Evolutionary conservation across 1,140 invertebrate species (phyloP), one percentile per base, ranked within the genome.

Genomic region (Rhyzopertha dominica): DNA sequence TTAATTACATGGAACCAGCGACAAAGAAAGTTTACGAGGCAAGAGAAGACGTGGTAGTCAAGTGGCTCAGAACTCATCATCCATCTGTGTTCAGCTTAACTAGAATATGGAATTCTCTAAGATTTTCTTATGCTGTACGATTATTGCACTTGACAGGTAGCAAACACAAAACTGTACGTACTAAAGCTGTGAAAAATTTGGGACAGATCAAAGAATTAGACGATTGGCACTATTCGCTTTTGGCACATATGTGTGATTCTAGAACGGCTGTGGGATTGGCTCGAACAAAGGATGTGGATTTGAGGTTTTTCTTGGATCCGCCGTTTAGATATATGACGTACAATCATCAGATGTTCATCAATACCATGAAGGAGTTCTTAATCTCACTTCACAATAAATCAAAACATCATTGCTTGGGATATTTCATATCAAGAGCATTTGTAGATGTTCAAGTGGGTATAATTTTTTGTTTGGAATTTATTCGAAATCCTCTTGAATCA

Each of bases 341-440:
- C 41, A 70, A 58, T 49, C 63, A 62, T 35, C 73, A 71, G 49
- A 62, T 67, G 58, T 61, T 78, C 26, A 72, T 74, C 36, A 73
- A 76, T 44, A 70, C 71, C 38, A 59, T 82, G 25, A 71, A 74
- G 53, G 67, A 75, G 31, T 64, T 82, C 38, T 62, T 84, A 18
- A 51, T 70, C 26, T 56, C 69, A 39, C 56, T 82, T 20, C 73
- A 78, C 53, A 62, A 64, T 45, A 59, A 70, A 23, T 72, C 74
- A 29, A 67, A 69, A 25, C 81, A 84, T 69, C 67, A 69, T 18
- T 85, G 81, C 67, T 72, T 85, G 35, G 63, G 72, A 26, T 74
- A 81, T 51, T 84, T 83, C 59, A 61, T 84, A 14, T 72, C 69
- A 1, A 81, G 77, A 64, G 76, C 75, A 42, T 84, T 84, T 65